A percentile compares a stretch with the other conserved stretches of the same genome.
Evolutionary conservation across 2,797 vertebrate genomes (phyloP).

Genomic region (Lepus townsendii): DNA sequence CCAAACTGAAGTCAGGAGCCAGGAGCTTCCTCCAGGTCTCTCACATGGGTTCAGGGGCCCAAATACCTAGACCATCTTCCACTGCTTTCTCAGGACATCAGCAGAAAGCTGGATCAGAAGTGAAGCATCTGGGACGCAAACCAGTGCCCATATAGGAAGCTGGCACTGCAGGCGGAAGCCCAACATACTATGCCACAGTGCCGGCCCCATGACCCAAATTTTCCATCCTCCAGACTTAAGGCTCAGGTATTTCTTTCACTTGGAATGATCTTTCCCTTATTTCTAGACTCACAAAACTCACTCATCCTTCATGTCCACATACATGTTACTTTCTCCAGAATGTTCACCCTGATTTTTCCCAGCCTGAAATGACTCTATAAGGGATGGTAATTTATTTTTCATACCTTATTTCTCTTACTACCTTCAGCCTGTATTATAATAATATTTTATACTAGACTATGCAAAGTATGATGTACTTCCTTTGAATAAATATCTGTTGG

Average conservation of each 20-base stretch:
- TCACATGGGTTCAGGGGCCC: too few species aligned
- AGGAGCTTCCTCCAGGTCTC: too few species aligned
- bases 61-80: too few species aligned
- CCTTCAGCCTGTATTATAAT: background rate
- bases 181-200: too few species aligned
- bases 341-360: background rate
- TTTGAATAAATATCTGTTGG: background rate
- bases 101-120: too few species aligned
- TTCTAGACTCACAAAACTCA: constrained; percentile 26
- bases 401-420: background rate
- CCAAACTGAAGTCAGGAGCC: too few species aligned
- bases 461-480: background rate
- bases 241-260: background rate
- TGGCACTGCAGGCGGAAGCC: too few species aligned
- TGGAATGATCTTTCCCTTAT: background rate
- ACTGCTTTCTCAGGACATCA: too few species aligned
- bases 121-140: too few species aligned
- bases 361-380: background rate
- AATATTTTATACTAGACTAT: background rate
- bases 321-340: background rate
- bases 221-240: background rate
- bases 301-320: background rate
- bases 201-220: background rate
- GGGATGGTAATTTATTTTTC: background rate
- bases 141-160: too few species aligned